Conservation (phyloP, 2,888 invertebrate genomes). For the Melanophora roralis region DNA sequence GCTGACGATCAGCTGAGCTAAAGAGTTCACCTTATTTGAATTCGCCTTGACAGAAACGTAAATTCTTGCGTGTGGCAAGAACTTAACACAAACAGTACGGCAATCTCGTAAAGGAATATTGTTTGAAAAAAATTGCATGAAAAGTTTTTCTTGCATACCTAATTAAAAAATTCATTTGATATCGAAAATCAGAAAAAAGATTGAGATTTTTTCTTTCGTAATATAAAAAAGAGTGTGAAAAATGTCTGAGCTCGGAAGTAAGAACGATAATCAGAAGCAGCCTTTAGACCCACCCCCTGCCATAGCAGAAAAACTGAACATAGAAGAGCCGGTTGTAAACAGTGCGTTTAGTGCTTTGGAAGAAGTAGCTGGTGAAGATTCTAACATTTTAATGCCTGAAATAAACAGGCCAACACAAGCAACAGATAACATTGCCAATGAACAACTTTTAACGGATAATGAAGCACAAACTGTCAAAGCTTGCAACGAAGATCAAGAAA, state of each 20-base stretch:
- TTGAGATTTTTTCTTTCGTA: not conserved
- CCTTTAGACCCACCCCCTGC: not conserved
- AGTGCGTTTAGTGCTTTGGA: not conserved
- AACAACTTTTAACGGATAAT: not conserved
- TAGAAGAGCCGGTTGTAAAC: conserved; percentile 32
- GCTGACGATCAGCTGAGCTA: no score
- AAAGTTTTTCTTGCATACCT: no score
- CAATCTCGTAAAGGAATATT: no score
- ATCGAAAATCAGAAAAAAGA: not conserved
- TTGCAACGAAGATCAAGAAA: no score
- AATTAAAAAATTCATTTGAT: no score
- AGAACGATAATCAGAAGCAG: not conserved
- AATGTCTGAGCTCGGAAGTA: conserved; percentile 21
- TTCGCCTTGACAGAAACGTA: no score
- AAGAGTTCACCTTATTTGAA: no score
- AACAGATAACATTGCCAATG: not conserved
- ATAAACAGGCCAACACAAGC: not conserved
- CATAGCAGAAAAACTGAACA: not conserved
- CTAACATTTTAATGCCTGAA: not conserved
- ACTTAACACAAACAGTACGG: no score
- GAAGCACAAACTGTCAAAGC: no score
- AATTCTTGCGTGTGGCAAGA: no score
- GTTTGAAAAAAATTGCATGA: no score
- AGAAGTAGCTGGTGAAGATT: not conserved
- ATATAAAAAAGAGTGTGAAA: not conserved